Conservation (phyloP, 2,113 vertebrate species). For the Oceanites oceanicus region DNA sequence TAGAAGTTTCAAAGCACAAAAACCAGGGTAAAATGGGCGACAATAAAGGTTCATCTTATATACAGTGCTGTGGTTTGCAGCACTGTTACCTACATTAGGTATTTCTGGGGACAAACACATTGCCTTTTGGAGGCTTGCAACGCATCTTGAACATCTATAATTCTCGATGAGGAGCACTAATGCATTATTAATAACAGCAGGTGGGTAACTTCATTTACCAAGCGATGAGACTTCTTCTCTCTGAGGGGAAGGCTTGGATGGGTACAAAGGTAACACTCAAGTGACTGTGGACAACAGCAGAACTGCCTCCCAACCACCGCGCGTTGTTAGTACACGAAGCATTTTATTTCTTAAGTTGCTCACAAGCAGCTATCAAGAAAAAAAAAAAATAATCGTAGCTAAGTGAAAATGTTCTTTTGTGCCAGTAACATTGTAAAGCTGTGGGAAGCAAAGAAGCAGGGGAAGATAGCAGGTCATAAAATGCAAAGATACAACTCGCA, state of each 20-base stretch:
- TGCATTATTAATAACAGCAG: conserved; percentile 40
- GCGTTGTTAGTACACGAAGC: accelerated
- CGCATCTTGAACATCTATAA: not conserved
- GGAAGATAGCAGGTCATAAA: not conserved
- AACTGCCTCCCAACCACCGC: not conserved
- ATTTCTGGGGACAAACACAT: not conserved
- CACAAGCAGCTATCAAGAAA: not conserved
- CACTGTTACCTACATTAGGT: not conserved
- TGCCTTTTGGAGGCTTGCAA: not conserved
- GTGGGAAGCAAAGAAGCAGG: not conserved
- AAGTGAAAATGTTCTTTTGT: not conserved
- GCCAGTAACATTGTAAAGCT: not conserved
- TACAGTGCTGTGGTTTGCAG: not conserved
- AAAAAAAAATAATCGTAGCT: not conserved
- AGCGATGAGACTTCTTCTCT: not conserved
- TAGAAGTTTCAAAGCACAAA: not conserved
- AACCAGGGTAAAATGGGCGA: not conserved
- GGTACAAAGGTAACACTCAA: not conserved
- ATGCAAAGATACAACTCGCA: not conserved
- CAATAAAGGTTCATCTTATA: not conserved
- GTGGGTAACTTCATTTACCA: conserved; percentile 23
- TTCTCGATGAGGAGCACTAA: not conserved
- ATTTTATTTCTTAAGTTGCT: not conserved
- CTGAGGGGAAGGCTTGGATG: not conserved
- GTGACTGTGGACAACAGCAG: not conserved